phyloP scores from a whole-genome alignment of 2,888 invertebrate genomes.

The Acheta domesticus region DNA sequence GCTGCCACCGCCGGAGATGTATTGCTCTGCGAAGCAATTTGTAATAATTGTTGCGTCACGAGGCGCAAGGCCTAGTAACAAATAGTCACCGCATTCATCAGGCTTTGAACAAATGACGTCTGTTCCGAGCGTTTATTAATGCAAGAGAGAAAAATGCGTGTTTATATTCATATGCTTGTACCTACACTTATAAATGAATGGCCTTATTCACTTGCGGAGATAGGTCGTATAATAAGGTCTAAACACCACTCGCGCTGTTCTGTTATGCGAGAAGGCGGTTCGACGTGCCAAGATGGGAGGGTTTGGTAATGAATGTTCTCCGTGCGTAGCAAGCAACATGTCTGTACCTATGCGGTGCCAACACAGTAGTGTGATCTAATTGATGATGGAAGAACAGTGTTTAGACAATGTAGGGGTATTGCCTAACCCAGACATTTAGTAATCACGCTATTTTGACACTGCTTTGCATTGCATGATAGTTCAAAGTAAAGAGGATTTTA shows the following conservation, averaged over 20 bases:
- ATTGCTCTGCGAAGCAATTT: background rate
- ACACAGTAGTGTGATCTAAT: too few relatives aligned
- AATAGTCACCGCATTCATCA: background rate
- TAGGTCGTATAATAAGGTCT: background rate
- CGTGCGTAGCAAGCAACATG: too few relatives aligned
- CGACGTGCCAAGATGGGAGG: too few relatives aligned
- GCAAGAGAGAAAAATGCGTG: background rate
- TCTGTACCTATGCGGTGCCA: too few relatives aligned
- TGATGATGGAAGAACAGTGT: too few relatives aligned
- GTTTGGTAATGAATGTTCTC: too few relatives aligned
- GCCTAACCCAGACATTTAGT: too few relatives aligned
- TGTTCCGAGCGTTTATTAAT: background rate
- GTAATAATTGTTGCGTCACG: slow-evolving; percentile 4
- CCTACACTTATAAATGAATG: slow-evolving; percentile 4
- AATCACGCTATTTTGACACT: too few relatives aligned
- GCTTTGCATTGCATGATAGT: too few relatives aligned
- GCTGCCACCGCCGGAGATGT: background rate
- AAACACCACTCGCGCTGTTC: background rate
- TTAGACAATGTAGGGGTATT: too few relatives aligned
- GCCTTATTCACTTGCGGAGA: background rate
- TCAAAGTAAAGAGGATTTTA: too few relatives aligned
- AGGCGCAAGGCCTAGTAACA: background rate
- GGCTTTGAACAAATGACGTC: background rate
- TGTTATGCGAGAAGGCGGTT: too few relatives aligned
- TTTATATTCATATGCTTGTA: background rate